A percentile compares a stretch with the other conserved stretches of the same genome.
Evolutionary conservation across 2,113 vertebrate species (phyloP).

Genomic region (Cranoglanis bouderius): DNA sequence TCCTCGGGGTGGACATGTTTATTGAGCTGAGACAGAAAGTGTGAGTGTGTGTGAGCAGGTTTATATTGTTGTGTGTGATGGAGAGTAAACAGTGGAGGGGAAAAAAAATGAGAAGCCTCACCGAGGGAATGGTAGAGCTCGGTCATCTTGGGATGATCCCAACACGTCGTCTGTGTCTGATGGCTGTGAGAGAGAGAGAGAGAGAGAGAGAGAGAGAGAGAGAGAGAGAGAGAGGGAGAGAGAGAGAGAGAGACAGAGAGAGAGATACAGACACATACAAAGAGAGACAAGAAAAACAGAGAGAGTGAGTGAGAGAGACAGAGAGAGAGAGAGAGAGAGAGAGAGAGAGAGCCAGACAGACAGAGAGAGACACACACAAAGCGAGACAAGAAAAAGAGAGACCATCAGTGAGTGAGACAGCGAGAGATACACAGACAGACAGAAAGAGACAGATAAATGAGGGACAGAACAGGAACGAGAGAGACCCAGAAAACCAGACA

Average conservation of each 20-base stretch:
- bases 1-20: conserved; percentile 16
- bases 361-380: neutral
- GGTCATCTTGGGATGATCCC: conserved; percentile 87
- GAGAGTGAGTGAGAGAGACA: neutral
- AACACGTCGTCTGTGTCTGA: conserved; percentile 84
- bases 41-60: neutral
- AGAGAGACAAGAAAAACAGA: neutral
- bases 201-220: neutral
- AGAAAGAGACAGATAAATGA: neutral
- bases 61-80: conserved; percentile 1
- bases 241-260: neutral
- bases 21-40: conserved; percentile 6
- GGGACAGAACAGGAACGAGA: neutral
- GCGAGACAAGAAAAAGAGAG: neutral
- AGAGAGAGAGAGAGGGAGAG: neutral
- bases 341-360: neutral
- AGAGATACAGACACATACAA: neutral
- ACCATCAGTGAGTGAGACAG: neutral
- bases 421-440: neutral
- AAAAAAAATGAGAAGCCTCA: conserved; percentile 50
- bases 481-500: neutral
- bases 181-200: conserved; percentile 66
- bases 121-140: conserved; percentile 84
- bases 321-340: neutral
- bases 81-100: conserved; percentile 8